These are phyloP conservation scores for Standfussiana lucernea DNA, from an alignment of 2,888 invertebrate species.

Conservation along the genomic window DNA sequence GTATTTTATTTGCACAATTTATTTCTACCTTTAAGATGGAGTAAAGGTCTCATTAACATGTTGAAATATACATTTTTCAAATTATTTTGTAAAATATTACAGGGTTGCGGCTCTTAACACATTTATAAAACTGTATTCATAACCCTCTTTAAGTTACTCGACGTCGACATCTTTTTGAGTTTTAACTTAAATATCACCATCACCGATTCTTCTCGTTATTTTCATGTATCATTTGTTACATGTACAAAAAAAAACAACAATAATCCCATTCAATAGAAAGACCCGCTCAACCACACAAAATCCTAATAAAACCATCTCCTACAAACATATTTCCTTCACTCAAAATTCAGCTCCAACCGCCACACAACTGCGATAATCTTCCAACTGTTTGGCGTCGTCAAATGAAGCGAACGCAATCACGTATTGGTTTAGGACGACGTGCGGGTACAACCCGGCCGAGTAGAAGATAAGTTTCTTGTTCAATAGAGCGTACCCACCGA, in stretches of 20 bases:
- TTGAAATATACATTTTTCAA: background rate
- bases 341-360: slow-evolving; percentile 36
- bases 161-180: background rate
- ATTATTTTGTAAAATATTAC: background rate
- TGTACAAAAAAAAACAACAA: background rate
- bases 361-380: slow-evolving; percentile 57
- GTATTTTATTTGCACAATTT: slow-evolving; percentile 52
- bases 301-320: slow-evolving; percentile 33
- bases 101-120: background rate
- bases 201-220: background rate
- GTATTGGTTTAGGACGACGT: slow-evolving; percentile 75
- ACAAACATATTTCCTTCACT: slow-evolving; percentile 34
- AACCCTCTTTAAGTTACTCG: background rate
- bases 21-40: slow-evolving; percentile 39
- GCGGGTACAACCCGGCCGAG: slow-evolving; percentile 62
- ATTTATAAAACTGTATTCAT: background rate
- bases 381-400: slow-evolving; percentile 66
- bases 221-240: background rate
- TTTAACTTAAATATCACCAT: background rate
- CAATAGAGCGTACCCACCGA: slow-evolving; percentile 61
- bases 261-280: background rate
- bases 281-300: background rate
- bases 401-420: slow-evolving; percentile 72
- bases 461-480: slow-evolving; percentile 62
- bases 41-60: slow-evolving; percentile 39